Evolutionary conservation across 1,140 invertebrate species (phyloP), one percentile per base, ranked within the genome.

Genomic region (Ptiloglossa arizonensis): DNA sequence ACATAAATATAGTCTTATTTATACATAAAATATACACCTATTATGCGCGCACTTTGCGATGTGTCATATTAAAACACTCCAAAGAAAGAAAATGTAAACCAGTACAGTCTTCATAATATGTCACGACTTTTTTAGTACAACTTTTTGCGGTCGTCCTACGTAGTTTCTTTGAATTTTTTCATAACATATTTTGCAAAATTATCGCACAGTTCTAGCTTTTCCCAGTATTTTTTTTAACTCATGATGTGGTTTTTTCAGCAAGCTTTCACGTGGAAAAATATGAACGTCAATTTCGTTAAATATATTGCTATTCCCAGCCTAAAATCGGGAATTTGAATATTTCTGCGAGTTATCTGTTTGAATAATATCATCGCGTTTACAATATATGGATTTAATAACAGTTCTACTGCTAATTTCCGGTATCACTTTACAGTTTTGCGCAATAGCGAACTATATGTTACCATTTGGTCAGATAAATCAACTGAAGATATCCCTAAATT

Each of bases 381-480:
- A 8, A 91, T 57, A 62, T 86, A 81, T 57, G 88, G 88, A 41
- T 87, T 88, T 41, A 91, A 66, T 29, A 91, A 67, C 32, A 91
- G 59, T 77, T 92, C 84, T 54, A 91, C 80, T 44, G 86, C 86
- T n/a, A 90, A 38, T 87, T 91, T 90, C 64, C 74, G 80, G 70
- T 91, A 91, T 88, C 90, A 92, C 78, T 89, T 90, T 44, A 90
- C 57, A 27, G 86, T 78, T 82, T 88, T 91, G 60, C 90, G 63
- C 8, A 91, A 35, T 35, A 86, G 82, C 17, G 83, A 66, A 24
- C 86, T 86, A 63, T 91, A 91, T 38, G 87, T 78, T 19, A 77
- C 80, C 86, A 91, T 89, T 78, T 91, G 89, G 78, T 91, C 89
- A n/a, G 84, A 87, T 59, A 90, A 57, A 81, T 92, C 90, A 56